phyloP scores from a whole-genome alignment of 2,113 vertebrate species.

The Heterocephalus glaber region DNA sequence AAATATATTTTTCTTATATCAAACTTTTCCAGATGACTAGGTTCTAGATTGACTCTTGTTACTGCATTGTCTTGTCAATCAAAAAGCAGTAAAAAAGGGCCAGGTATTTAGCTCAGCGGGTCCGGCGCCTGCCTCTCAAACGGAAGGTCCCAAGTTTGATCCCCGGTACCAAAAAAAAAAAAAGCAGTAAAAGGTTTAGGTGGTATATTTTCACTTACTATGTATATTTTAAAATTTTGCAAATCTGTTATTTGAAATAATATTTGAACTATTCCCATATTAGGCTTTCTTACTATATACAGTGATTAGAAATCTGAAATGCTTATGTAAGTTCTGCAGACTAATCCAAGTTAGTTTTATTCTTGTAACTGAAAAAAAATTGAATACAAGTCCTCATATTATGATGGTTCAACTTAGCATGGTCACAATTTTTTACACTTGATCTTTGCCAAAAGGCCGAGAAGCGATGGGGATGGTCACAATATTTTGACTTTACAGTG shows the following conservation, averaged over 20 bases:
- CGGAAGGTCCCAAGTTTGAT: too few relatives aligned
- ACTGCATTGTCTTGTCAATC: background rate
- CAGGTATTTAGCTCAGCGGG: too few relatives aligned
- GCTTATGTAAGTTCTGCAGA: background rate
- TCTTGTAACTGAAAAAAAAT: background rate
- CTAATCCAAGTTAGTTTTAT: background rate
- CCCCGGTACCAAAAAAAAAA: too few relatives aligned
- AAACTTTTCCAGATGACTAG: background rate
- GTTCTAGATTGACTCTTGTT: background rate
- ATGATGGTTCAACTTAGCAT: background rate
- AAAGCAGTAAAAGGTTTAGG: background rate
- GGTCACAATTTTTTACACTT: background rate
- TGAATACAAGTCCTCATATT: background rate
- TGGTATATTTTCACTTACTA: background rate
- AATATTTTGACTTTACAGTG: too few relatives aligned
- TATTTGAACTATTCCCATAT: conserved; percentile 2
- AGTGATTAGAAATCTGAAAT: background rate
- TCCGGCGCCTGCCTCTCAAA: too few relatives aligned
- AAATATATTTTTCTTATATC: background rate
- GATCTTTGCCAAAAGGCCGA: too few relatives aligned
- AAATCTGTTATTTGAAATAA: background rate
- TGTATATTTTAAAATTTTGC: background rate
- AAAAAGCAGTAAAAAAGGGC: background rate
- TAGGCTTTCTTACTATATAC: background rate
- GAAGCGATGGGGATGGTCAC: too few relatives aligned